phyloP scores from a whole-genome alignment of 2,888 invertebrate genomes.

The Cheilosia vernalis region DNA sequence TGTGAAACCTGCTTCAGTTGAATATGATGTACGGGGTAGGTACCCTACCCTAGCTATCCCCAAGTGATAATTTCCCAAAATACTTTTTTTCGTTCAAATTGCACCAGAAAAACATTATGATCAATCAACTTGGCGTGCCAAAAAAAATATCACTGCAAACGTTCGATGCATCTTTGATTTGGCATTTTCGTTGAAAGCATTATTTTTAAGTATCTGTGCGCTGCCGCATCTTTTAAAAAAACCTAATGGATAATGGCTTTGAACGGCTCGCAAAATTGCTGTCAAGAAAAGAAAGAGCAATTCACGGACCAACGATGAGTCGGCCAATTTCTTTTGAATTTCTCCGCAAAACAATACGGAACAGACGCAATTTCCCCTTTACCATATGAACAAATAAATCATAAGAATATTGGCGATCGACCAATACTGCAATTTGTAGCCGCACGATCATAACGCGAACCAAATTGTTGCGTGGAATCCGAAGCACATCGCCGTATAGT shows the following conservation, averaged over 20 bases:
- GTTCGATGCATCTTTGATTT: neutral
- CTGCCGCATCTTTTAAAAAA: too few relatives aligned
- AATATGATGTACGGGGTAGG: too few relatives aligned
- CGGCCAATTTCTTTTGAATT: neutral
- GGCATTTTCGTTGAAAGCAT: neutral
- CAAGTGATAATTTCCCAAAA: neutral
- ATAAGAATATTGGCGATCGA: conserved; percentile 26
- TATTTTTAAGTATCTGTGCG: neutral
- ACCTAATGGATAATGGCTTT: neutral
- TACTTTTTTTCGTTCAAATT: neutral
- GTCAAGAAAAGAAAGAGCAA: neutral
- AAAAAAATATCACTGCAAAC: conserved; percentile 1
- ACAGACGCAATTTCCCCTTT: conserved; percentile 19
- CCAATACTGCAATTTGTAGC: conserved; percentile 38
- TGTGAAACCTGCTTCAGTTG: too few relatives aligned
- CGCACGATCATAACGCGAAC: conserved; percentile 2
- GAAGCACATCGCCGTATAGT: conserved; percentile 23
- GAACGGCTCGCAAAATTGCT: neutral
- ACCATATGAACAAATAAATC: conserved; percentile 24
- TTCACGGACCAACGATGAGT: neutral
- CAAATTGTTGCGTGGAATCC: conserved; percentile 8
- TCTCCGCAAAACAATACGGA: conserved; percentile 11
- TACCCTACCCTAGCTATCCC: too few relatives aligned
- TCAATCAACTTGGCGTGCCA: conserved; percentile 5
- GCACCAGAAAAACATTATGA: neutral